phyloP scores from a whole-genome alignment of 2,797 vertebrate species.

The Anguilla anguilla region DNA sequence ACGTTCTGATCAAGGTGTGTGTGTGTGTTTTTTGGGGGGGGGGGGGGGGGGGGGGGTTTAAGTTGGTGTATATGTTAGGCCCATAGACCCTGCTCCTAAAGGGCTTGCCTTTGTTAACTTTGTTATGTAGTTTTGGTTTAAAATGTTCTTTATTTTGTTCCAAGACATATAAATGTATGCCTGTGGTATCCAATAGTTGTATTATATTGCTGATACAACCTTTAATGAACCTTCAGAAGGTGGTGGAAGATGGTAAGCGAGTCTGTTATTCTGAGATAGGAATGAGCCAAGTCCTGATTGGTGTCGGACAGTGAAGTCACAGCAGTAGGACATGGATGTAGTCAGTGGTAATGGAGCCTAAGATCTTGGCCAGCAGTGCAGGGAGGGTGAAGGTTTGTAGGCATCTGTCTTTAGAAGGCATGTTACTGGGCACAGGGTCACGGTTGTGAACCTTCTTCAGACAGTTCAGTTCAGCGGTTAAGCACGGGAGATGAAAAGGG shows the following conservation, averaged over 20 bases:
- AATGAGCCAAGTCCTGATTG: background rate
- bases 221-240: background rate
- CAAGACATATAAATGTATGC: background rate
- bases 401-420: background rate
- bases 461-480: background rate
- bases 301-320: background rate
- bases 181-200: background rate
- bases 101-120: background rate
- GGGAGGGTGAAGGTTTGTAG: background rate
- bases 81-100: background rate
- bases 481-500: background rate
- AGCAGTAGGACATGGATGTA: background rate
- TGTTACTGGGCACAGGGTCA: background rate
- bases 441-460: background rate
- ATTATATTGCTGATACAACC: background rate
- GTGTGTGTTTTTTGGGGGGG: background rate
- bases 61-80: too few relatives aligned
- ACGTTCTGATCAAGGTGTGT: background rate
- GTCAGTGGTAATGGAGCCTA: too few relatives aligned
- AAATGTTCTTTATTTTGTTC: background rate
- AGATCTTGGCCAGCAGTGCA: background rate
- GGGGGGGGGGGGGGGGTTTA: too few relatives aligned
- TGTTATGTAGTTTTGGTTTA: background rate
- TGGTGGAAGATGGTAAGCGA: background rate
- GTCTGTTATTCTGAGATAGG: background rate